Evolutionary conservation across 2,888 invertebrate genomes (phyloP).

Genomic region (Pasiphila rectangulata): DNA sequence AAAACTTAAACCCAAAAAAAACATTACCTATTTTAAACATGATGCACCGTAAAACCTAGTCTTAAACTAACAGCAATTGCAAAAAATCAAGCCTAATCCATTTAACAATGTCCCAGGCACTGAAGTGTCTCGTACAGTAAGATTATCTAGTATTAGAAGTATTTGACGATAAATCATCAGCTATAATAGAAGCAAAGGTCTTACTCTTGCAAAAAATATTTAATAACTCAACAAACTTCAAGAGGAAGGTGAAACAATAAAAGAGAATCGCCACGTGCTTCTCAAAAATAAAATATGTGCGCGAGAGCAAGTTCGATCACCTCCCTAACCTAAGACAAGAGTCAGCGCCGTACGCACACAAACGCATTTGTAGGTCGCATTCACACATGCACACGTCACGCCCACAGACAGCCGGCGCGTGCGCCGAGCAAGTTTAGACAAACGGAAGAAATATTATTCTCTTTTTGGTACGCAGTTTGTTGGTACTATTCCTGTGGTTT

Average conservation of each 20-base stretch:
- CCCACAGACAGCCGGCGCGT: slow-evolving; percentile 65
- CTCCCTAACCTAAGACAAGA: slow-evolving; percentile 81
- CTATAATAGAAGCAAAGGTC: too few relatives aligned
- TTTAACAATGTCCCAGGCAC: too few relatives aligned
- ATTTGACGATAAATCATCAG: too few relatives aligned
- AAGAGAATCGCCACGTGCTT: slow-evolving; percentile 66
- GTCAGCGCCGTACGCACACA: slow-evolving; percentile 50
- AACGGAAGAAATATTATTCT: slow-evolving; percentile 80
- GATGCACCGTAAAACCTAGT: too few relatives aligned
- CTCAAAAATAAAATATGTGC: slow-evolving; percentile 78
- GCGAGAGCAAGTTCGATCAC: slow-evolving; percentile 76
- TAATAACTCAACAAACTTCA: slow-evolving; percentile 19
- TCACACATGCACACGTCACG: slow-evolving; percentile 46
- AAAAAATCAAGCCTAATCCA: too few relatives aligned
- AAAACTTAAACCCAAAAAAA: too few relatives aligned
- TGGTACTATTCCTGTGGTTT: slow-evolving; percentile 30
- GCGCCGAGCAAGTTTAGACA: slow-evolving; percentile 78
- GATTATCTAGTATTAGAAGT: too few relatives aligned
- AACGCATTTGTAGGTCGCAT: slow-evolving; percentile 51
- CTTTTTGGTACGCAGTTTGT: slow-evolving; percentile 63
- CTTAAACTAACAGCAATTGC: too few relatives aligned
- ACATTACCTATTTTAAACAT: too few relatives aligned
- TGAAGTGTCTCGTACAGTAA: too few relatives aligned
- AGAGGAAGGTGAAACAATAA: slow-evolving; percentile 69
- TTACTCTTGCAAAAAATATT: too few relatives aligned